Evolutionary conservation across 2,888 invertebrate genomes (phyloP), one percentile per base, ranked within the genome.

Genomic region (Pollenia griseotomentosa): DNA sequence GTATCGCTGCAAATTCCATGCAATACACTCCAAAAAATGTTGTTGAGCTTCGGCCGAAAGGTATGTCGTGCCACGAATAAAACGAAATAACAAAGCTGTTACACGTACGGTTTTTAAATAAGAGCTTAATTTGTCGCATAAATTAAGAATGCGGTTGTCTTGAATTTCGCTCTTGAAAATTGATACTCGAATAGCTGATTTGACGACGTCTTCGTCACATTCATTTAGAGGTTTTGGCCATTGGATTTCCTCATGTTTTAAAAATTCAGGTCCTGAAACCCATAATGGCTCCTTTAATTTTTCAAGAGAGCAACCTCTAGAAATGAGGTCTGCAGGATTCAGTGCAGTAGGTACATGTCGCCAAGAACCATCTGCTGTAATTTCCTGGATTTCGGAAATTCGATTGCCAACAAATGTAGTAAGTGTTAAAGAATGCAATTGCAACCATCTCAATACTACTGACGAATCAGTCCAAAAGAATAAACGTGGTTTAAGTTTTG

Each of bases 241-340:
- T 19, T 75, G 61, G 3, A 16, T 19, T 74, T 74, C 74, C 11
- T 23, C 55, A 11, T 44, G 40, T 11, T 40, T 63, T 48, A 63
- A 55, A 55, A 51, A 46, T n/a, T 23, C 74, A 19, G 78, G 53
- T 14, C 79, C 48, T 55, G 53, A 59, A 83, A 78, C 53, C 73
- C 81, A 83, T 12, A 57, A 66, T 19, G 83, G 81, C 33, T 44
- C 3, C 19, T 51, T 46, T 33, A 84, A 59, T 6, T 71, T 77
- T 46, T 53, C 51, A 14, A 83, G 71, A 19, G 83, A 73, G 59
- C 83, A 63, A 57, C 81, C 83, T 57, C 83, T 55, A 33, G 86
- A 83, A 5, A 83, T 79, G 16, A 82, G 66, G 51, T 86, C 81
- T n/a, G 86, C 73, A n/a, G 86, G 81, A 51, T 86, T 88, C 12